Evolutionary conservation across 2,113 vertebrate genomes (phyloP).

Genomic region (Osmerus eperlanus): DNA sequence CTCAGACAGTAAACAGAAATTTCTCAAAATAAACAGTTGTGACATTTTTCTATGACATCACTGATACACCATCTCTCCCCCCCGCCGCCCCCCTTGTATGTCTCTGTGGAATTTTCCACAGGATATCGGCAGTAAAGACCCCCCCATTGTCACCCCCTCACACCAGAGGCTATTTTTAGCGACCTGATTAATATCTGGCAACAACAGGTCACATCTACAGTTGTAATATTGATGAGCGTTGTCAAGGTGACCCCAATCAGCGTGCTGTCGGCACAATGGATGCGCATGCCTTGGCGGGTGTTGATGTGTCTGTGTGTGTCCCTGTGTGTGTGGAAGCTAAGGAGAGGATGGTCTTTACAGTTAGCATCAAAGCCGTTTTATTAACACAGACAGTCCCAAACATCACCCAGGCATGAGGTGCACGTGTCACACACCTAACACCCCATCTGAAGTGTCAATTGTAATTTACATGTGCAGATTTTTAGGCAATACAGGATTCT

Average conservation of each 20-base stretch:
- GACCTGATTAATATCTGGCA: slow-evolving; percentile 76
- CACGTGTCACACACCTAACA: slow-evolving; percentile 10
- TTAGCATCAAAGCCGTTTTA: neutral
- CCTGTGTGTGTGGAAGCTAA: slow-evolving; percentile 11
- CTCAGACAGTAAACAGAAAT: neutral
- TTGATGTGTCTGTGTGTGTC: slow-evolving; percentile 1
- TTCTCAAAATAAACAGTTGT: neutral
- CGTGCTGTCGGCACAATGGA: slow-evolving; percentile 61
- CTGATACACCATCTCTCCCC: neutral
- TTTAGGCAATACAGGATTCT: slow-evolving; percentile 18
- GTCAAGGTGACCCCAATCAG: slow-evolving; percentile 65
- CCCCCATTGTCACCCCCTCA: slow-evolving; percentile 63
- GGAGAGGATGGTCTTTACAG: neutral
- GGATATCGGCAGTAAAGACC: slow-evolving; percentile 73
- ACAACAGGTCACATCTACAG: slow-evolving; percentile 73
- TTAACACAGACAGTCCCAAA: neutral
- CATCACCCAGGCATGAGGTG: slow-evolving; percentile 23
- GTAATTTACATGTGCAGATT: slow-evolving; percentile 32
- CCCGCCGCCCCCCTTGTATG: slow-evolving; percentile 22
- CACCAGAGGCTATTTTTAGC: slow-evolving; percentile 71
- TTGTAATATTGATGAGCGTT: slow-evolving; percentile 75
- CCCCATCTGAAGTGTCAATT: slow-evolving; percentile 36
- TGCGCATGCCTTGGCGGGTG: neutral
- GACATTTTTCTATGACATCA: slow-evolving; percentile 17
- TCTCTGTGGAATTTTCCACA: slow-evolving; percentile 75